These are phyloP conservation scores for Danaus melanippus DNA, from an alignment of 1,140 invertebrate genomes.

Conservation along the genomic window DNA sequence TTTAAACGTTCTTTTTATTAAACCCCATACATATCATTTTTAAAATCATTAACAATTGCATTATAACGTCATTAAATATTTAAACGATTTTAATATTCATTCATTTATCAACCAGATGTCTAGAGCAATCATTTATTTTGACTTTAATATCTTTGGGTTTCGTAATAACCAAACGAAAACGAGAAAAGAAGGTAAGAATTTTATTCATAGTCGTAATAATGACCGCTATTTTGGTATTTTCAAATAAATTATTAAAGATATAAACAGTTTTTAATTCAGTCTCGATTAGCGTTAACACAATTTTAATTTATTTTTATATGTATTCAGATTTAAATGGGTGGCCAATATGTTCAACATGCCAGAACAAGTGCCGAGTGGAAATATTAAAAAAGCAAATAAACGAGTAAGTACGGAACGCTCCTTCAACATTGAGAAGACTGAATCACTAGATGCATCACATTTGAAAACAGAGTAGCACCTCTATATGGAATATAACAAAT, in stretches of 20 bases:
- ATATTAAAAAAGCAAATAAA: constrained; percentile 9
- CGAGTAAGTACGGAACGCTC: constrained; percentile 30
- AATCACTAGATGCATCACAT: constrained; percentile 23
- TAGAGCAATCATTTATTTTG: no score
- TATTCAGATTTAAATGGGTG: constrained; percentile 57
- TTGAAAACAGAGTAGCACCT: constrained; percentile 28
- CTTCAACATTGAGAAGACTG: constrained; percentile 26
- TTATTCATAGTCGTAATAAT: no score
- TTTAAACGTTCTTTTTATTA: constrained; percentile 48
- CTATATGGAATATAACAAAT: not conserved
- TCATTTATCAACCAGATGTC: no score
- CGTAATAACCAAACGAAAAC: no score
- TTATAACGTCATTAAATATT: no score
- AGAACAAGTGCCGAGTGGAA: constrained; percentile 24
- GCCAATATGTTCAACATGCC: constrained; percentile 42
- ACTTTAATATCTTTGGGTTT: no score
- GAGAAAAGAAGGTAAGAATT: no score
- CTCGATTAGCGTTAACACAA: constrained; percentile 29
- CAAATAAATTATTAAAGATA: not conserved
- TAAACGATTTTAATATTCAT: no score
- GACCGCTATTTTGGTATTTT: no score
- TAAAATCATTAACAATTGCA: no score
- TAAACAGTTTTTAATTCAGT: constrained; percentile 26
- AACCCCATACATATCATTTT: constrained; percentile 4
- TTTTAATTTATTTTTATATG: constrained; percentile 18